phyloP scores from a whole-genome alignment of 1,140 invertebrate genomes.

The Apis cerana region DNA sequence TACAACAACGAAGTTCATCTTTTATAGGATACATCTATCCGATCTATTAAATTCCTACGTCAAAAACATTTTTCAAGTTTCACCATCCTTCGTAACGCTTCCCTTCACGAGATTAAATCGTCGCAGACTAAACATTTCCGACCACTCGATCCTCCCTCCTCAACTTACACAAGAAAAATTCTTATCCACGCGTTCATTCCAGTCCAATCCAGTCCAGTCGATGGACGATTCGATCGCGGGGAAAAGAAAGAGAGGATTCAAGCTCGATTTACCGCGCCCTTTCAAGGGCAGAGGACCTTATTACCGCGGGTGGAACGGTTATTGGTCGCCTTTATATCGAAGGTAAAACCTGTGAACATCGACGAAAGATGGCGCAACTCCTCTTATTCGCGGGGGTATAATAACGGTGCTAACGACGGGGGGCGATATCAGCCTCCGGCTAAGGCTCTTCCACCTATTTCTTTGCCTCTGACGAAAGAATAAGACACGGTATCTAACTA shows the following conservation, averaged over 20 bases:
- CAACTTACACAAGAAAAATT: neutral
- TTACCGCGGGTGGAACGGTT: slow-evolving; percentile 37
- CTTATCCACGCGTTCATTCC: neutral
- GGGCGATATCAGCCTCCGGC: neutral
- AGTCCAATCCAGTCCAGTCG: neutral
- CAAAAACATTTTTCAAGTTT: neutral
- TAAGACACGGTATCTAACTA: neutral
- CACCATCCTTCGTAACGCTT: neutral
- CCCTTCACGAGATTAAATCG: neutral
- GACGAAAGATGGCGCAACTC: neutral
- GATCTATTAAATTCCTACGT: too few relatives aligned
- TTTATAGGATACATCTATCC: too few relatives aligned
- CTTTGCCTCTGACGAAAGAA: slow-evolving; percentile 3
- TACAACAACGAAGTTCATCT: too few relatives aligned
- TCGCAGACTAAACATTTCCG: slow-evolving; percentile 26
- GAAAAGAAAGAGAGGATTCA: neutral
- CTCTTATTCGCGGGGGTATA: slow-evolving; percentile 28
- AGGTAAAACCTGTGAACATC: slow-evolving; percentile 35
- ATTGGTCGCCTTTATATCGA: slow-evolving; percentile 22
- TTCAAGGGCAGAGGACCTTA: slow-evolving; percentile 4
- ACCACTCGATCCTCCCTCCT: neutral
- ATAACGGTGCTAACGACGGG: slow-evolving; percentile 42
- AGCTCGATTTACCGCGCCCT: slow-evolving; percentile 26
- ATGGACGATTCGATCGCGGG: neutral
- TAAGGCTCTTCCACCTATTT: slow-evolving; percentile 1